Evolutionary conservation across 2,888 invertebrate genomes (phyloP), one percentile per base, ranked within the genome.

Genomic region (Entomobrya multifasciata): DNA sequence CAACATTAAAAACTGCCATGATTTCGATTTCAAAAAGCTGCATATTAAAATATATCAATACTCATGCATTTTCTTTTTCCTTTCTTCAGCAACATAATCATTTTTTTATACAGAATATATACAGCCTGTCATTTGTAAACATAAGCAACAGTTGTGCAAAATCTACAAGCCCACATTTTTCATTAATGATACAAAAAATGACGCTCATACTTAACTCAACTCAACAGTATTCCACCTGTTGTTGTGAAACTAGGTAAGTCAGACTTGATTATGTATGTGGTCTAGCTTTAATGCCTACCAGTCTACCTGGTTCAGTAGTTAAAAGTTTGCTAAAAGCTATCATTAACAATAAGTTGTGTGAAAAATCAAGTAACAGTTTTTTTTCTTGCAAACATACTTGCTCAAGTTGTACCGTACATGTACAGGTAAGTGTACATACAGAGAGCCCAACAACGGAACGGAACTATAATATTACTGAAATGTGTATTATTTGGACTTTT

Each of bases 231-330:
- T 57, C 27, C n/a, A 27, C 10, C 25, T 57, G 55, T 49, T 74
- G 22, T 81, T 70, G 72, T 82, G 74, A 82, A 82, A 82, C 72
- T 82, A 60, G 82, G 82, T 82, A 82, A 82, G 44, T 81, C 72
- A 82, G 74, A 47, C 30, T 82, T 67, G 30, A 74, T 82, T 80
- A 67, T 20, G 36, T 30, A 74, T 82, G 72, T 44, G 74, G 82
- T 82, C 72, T 82, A 80, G 17, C 44, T n/a, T n/a, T n/a, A 55
- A 41, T 57, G 25, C 81, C 36, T 55, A 52, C 30, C 22, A 5
- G 17, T 70, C 27, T 67, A 20, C n/a, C 36, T 4, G 8, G 22
- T 25, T 67, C n/a, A 13, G 49, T n/a, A 49, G 49, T 49, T n/a
- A 49, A n/a, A 3, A 67, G 79, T 72, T 82, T 52, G 55, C 55